phyloP scores from a whole-genome alignment of 1,140 invertebrate species.

The Drosophila tristis region DNA sequence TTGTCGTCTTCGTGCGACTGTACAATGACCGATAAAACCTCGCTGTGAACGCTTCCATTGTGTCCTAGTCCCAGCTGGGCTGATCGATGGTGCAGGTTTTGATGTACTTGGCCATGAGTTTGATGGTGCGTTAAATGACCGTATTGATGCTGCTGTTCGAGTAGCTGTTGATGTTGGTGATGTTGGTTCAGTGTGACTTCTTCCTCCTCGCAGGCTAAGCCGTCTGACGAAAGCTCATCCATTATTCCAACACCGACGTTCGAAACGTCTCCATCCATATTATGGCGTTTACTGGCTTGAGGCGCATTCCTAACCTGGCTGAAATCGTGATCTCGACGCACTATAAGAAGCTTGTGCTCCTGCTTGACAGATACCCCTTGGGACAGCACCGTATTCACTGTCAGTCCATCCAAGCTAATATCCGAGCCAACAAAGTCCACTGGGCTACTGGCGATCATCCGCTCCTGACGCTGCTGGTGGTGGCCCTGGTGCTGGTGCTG shows the following conservation, averaged over 20 bases:
- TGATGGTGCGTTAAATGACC: slow-evolving; percentile 43
- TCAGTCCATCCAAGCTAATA: slow-evolving; percentile 65
- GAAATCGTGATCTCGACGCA: slow-evolving; percentile 43
- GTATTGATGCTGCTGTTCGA: slow-evolving; percentile 55
- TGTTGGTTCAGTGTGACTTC: slow-evolving; percentile 75
- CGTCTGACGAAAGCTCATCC: slow-evolving; percentile 69
- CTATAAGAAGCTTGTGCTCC: slow-evolving; percentile 65
- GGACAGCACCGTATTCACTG: slow-evolving; percentile 41
- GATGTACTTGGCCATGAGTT: slow-evolving; percentile 15
- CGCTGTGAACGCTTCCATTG: slow-evolving; percentile 50
- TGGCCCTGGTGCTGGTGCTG: slow-evolving; percentile 4
- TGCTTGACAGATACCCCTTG: slow-evolving; percentile 69
- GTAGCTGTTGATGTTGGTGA: slow-evolving; percentile 70
- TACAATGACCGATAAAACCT: slow-evolving; percentile 88
- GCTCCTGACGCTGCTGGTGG: slow-evolving; percentile 48
- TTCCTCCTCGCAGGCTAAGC: slow-evolving; percentile 50
- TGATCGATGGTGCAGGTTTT: slow-evolving; percentile 39
- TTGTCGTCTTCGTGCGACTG: slow-evolving; percentile 86
- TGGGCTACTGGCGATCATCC: slow-evolving; percentile 45
- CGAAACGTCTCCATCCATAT: slow-evolving; percentile 46
- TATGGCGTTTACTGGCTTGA: slow-evolving; percentile 3
- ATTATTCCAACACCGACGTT: slow-evolving; percentile 42
- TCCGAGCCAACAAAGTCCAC: slow-evolving; percentile 67
- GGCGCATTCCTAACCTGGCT: slow-evolving; percentile 16
- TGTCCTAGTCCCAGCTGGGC: slow-evolving; percentile 72